Conservation (phyloP, 2,888 invertebrate genomes). For the Dicyrtomina minuta region DNA sequence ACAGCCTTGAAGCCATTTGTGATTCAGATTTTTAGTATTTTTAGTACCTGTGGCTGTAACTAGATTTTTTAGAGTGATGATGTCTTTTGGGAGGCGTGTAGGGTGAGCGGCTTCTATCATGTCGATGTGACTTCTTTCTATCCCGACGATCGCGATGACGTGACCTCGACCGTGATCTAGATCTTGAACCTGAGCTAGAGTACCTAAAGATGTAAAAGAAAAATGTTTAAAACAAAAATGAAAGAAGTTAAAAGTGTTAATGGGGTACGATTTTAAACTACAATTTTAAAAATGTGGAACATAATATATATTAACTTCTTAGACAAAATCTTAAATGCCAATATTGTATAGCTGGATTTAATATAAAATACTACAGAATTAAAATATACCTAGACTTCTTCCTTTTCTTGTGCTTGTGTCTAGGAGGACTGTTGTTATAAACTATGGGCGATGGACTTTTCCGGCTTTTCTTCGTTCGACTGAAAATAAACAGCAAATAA, state of each 20-base stretch:
- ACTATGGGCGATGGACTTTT: slow-evolving; percentile 51
- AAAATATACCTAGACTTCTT: slow-evolving; percentile 55
- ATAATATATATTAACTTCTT: not conserved
- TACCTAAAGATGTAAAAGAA: slow-evolving; percentile 38
- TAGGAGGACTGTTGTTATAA: slow-evolving; percentile 55
- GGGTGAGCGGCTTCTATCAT: slow-evolving; percentile 36
- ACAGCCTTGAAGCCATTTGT: too few species aligned
- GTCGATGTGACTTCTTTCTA: slow-evolving; percentile 28
- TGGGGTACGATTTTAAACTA: too few species aligned
- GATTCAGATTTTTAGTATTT: not conserved
- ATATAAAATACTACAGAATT: not conserved
- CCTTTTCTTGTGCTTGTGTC: slow-evolving; percentile 55
- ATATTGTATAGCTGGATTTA: slow-evolving; percentile 3
- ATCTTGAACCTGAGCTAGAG: slow-evolving; percentile 53
- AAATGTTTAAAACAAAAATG: not conserved
- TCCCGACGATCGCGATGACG: slow-evolving; percentile 33
- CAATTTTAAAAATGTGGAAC: not conserved
- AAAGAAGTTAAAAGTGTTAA: too few species aligned
- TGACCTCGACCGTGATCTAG: slow-evolving; percentile 54
- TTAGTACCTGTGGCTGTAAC: slow-evolving; percentile 26
- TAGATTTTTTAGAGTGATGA: slow-evolving; percentile 39
- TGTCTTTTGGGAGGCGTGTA: slow-evolving; percentile 40
- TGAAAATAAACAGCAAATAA: too few species aligned
- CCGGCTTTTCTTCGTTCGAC: slow-evolving; percentile 40
- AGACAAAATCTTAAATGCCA: not conserved